Percentiles rank a stretch among this genome's conserved stretches.
These are phyloP conservation scores for Dasysyrphus tricinctus DNA, from an alignment of 2,888 invertebrate genomes.

Conservation along the genomic window DNA sequence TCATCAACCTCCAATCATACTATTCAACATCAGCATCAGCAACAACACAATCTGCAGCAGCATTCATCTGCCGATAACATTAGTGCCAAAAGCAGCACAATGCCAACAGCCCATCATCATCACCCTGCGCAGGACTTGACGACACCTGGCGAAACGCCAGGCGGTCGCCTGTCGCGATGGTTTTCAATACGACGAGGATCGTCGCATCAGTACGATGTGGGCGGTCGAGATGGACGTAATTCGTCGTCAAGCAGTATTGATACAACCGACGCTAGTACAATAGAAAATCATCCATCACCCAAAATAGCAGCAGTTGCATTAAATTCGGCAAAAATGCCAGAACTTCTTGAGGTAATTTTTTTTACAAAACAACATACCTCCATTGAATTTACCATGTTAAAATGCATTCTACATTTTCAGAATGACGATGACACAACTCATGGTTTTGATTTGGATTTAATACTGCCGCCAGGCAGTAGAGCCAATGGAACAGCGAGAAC, in stretches of 20 bases:
- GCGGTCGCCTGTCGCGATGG: slow-evolving; percentile 93
- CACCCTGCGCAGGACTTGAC: slow-evolving; percentile 80
- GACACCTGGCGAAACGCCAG: slow-evolving; percentile 88
- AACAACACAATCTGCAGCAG: slow-evolving; percentile 79
- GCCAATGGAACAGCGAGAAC: slow-evolving; percentile 81
- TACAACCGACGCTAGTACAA: slow-evolving; percentile 79
- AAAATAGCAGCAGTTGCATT: slow-evolving; percentile 77
- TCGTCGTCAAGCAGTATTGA: slow-evolving; percentile 81
- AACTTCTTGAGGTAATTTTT: slow-evolving; percentile 89
- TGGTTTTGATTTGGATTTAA: slow-evolving; percentile 81
- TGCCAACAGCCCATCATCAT: slow-evolving; percentile 78
- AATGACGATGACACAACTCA: slow-evolving; percentile 80
- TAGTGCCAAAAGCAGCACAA: slow-evolving; percentile 74
- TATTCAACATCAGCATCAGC: slow-evolving; percentile 57
- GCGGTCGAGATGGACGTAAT: slow-evolving; percentile 83
- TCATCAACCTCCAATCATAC: slow-evolving; percentile 76
- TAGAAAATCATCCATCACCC: slow-evolving; percentile 78
- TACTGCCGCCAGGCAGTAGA: slow-evolving; percentile 81
- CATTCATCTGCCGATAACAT: slow-evolving; percentile 77
- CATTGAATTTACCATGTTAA: not conserved
- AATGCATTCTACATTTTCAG: slow-evolving; percentile 71
- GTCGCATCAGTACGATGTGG: slow-evolving; percentile 92
- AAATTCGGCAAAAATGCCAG: slow-evolving; percentile 88
- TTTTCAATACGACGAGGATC: slow-evolving; percentile 94
- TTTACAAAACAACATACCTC: not conserved